Conservation (phyloP, 2,888 invertebrate genomes). For the Ptychoptera contaminata region DNA sequence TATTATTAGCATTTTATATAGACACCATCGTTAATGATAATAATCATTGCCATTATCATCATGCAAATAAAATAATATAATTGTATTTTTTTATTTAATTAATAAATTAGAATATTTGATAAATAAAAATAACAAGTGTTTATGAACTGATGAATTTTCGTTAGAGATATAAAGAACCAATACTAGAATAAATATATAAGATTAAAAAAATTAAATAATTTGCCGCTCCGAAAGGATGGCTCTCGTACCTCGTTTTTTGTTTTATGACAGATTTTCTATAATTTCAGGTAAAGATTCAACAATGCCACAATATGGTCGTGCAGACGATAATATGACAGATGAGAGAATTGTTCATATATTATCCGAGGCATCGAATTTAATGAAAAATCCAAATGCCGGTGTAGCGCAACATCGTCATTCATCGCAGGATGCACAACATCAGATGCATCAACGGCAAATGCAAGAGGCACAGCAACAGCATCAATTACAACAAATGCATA, state of each 20-base stretch:
- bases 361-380: slow-evolving; percentile 80
- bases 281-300: slow-evolving; percentile 43
- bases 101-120: too few relatives aligned
- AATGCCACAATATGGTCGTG: slow-evolving; percentile 60
- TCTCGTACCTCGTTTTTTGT: slow-evolving; percentile 6
- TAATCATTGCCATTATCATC: too few relatives aligned
- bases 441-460: slow-evolving; percentile 45
- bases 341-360: slow-evolving; percentile 88
- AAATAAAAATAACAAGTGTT: too few relatives aligned
- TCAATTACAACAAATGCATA: slow-evolving; percentile 42
- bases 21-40: too few relatives aligned
- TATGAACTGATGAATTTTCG: too few relatives aligned
- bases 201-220: too few relatives aligned
- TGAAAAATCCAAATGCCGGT: slow-evolving; percentile 41
- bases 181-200: too few relatives aligned
- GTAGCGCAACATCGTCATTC: slow-evolving; percentile 26
- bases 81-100: too few relatives aligned
- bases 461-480: slow-evolving; percentile 40
- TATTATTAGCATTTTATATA: too few relatives aligned
- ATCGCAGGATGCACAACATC: slow-evolving; percentile 41
- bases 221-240: too few relatives aligned
- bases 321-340: slow-evolving; percentile 68
- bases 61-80: too few relatives aligned
- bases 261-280: slow-evolving; percentile 10
- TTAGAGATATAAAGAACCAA: too few relatives aligned